phyloP scores from a whole-genome alignment of 2,113 vertebrate genomes.

The Oophaga pumilio region DNA sequence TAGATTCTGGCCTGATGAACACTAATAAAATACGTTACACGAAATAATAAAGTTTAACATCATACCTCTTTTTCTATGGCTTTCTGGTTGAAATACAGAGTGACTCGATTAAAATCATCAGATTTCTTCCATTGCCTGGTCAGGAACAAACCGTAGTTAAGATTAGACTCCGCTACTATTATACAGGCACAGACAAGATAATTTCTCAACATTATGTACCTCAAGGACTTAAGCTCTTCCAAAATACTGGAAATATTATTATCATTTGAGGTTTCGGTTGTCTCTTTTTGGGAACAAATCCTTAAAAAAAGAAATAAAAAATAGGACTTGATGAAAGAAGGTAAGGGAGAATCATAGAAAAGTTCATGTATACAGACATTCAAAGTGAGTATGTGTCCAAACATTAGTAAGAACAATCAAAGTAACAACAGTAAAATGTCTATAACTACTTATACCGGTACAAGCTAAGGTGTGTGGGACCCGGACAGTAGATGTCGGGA shows the following conservation, averaged over 20 bases:
- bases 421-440: neutral
- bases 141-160: neutral
- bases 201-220: conserved; percentile 58
- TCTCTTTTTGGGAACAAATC: conserved; percentile 62
- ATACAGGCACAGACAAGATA: neutral
- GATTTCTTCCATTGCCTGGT: conserved; percentile 72
- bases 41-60: neutral
- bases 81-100: conserved; percentile 68
- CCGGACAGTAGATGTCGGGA: too few species aligned
- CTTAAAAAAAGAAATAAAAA: conserved; percentile 60
- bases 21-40: neutral
- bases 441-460: too few species aligned
- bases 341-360: too few species aligned
- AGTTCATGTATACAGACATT: neutral
- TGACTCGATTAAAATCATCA: conserved; percentile 70
- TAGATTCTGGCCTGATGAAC: neutral
- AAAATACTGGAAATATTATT: conserved; percentile 70
- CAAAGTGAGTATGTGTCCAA: neutral
- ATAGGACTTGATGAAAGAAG: neutral
- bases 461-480: too few species aligned
- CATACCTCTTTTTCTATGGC: conserved; percentile 71
- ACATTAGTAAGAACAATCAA: neutral
- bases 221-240: conserved; percentile 71
- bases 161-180: neutral
- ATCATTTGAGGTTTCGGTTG: conserved; percentile 68